These are phyloP conservation scores for Melinopterus prodromus DNA, from an alignment of 2,888 invertebrate species.

Conservation along the genomic window DNA sequence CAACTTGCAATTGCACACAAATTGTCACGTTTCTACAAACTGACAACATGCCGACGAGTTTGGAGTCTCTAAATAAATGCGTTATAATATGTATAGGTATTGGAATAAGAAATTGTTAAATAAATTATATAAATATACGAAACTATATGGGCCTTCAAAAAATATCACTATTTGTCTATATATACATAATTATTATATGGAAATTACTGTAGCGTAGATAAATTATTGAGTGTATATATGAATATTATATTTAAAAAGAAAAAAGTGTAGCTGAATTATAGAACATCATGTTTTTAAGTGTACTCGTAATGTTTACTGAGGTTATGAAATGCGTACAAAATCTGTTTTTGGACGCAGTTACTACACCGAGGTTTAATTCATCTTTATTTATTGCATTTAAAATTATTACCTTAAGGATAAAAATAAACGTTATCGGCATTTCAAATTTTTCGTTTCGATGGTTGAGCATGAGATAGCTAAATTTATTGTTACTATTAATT, in stretches of 20 bases:
- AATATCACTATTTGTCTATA: slow-evolving; percentile 4
- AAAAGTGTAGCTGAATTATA: neutral
- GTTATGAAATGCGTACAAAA: neutral
- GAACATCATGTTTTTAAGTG: neutral
- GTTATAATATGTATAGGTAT: neutral
- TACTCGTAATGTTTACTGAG: neutral
- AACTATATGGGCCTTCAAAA: slow-evolving; percentile 4
- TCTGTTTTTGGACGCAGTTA: neutral
- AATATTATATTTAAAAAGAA: neutral
- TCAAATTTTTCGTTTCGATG: neutral
- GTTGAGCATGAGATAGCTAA: neutral
- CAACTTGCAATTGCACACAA: neutral
- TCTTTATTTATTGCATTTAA: slow-evolving; percentile 4
- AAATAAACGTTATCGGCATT: too few species aligned
- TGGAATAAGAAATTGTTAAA: slow-evolving; percentile 4
- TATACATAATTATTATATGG: neutral
- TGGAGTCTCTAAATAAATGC: neutral
- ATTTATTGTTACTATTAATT: slow-evolving; percentile 4
- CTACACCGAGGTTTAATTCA: neutral
- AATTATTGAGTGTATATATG: slow-evolving; percentile 4
- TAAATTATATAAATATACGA: slow-evolving; percentile 4
- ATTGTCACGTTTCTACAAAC: neutral
- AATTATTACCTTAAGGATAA: neutral
- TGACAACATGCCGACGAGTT: neutral
- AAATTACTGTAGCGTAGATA: neutral